Percentiles rank a stretch among this genome's conserved stretches.
phyloP scores from a whole-genome alignment of 2,888 invertebrate genomes.

The Lypha dubia region DNA sequence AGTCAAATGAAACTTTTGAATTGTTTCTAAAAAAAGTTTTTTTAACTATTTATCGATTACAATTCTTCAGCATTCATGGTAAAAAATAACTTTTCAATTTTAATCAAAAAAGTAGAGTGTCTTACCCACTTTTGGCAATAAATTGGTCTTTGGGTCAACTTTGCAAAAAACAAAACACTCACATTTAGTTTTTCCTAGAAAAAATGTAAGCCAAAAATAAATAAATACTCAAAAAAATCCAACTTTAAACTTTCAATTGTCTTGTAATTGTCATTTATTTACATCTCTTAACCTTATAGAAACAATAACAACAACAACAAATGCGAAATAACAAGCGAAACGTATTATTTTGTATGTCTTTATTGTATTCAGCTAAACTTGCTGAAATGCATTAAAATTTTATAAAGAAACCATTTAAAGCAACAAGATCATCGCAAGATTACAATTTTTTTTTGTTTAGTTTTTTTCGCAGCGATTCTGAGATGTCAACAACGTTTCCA shows the following conservation, averaged over 20 bases:
- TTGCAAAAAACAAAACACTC: conserved; percentile 22
- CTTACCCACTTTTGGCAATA: not conserved
- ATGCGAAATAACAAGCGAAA: conserved; percentile 48
- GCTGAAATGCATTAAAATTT: conserved; percentile 5
- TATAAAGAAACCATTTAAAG: conserved; percentile 17
- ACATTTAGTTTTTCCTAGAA: conserved; percentile 46
- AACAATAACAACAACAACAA: conserved; percentile 18
- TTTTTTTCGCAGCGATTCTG: conserved; percentile 25
- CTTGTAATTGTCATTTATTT: conserved; percentile 71
- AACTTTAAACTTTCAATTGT: conserved; percentile 68
- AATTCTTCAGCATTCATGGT: too few relatives aligned
- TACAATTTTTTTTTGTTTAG: conserved; percentile 24
- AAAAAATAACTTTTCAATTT: too few relatives aligned
- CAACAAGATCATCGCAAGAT: conserved; percentile 47
- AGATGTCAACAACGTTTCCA: conserved; percentile 60
- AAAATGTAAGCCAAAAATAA: conserved; percentile 4
- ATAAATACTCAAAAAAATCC: not conserved
- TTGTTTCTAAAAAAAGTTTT: too few relatives aligned
- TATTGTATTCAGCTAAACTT: conserved; percentile 31
- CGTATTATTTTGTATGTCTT: conserved; percentile 58
- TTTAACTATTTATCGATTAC: too few relatives aligned
- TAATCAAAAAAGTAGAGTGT: not conserved
- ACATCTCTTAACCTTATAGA: conserved; percentile 65
- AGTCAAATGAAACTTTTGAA: too few relatives aligned
- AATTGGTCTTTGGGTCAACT: conserved; percentile 55